These are phyloP conservation scores for Diachasmimorpha longicaudata DNA, from an alignment of 1,140 invertebrate species.

Conservation along the genomic window DNA sequence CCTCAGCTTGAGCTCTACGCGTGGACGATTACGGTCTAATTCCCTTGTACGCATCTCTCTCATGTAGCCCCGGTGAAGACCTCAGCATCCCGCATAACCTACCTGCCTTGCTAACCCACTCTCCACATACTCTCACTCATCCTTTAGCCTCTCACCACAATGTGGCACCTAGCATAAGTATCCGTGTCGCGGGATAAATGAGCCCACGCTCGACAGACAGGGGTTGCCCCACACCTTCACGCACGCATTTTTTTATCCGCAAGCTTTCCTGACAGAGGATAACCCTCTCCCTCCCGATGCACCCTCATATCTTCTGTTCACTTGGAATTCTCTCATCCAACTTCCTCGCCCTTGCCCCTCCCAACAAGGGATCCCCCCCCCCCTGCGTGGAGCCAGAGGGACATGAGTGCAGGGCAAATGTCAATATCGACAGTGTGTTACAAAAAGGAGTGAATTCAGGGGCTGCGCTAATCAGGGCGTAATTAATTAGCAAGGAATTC, in stretches of 20 bases:
- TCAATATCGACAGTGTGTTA: conserved; percentile 55
- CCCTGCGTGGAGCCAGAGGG: background rate
- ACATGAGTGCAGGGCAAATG: conserved; percentile 53
- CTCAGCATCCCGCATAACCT: background rate
- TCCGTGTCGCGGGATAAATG: conserved; percentile 46
- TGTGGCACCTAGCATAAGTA: conserved; percentile 40
- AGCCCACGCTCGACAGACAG: conserved; percentile 58
- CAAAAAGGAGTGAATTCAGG: conserved; percentile 34
- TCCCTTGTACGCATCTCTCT: conserved; percentile 47
- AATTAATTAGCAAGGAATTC: conserved; percentile 53
- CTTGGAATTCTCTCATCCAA: background rate
- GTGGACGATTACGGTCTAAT: conserved; percentile 60
- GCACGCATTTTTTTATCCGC: background rate
- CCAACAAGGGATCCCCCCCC: background rate
- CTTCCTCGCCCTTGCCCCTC: background rate
- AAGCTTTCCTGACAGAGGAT: background rate
- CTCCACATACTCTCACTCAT: conserved; percentile 11
- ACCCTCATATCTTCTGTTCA: background rate
- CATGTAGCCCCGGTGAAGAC: background rate
- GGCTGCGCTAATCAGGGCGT: conserved; percentile 59
- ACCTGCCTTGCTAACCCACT: conserved; percentile 37
- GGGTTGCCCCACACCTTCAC: conserved; percentile 39
- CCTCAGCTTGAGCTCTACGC: conserved; percentile 50
- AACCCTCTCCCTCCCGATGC: too few species aligned
- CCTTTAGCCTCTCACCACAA: background rate